phyloP scores from a whole-genome alignment of 2,888 invertebrate species.

The Sinotaia quadrata region DNA sequence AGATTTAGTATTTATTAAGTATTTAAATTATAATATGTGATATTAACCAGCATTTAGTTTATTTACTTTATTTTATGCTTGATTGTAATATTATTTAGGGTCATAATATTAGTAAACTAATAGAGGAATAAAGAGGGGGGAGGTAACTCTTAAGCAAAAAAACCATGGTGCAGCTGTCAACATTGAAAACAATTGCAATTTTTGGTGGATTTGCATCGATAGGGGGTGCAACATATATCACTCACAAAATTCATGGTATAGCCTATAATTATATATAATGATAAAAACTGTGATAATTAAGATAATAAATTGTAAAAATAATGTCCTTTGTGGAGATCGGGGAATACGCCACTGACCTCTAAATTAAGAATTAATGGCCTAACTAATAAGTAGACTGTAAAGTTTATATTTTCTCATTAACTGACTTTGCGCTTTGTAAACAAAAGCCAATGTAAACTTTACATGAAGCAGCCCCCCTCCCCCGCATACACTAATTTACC shows the following conservation, averaged over 20 bases:
- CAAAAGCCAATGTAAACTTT: no score
- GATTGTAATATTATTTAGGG: background rate
- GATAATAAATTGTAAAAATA: no score
- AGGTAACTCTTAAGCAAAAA: background rate
- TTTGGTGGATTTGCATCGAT: conserved; percentile 21
- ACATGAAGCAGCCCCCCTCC: no score
- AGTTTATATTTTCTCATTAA: background rate
- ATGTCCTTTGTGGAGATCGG: no score
- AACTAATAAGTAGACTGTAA: background rate
- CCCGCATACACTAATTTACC: no score
- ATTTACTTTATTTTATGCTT: background rate
- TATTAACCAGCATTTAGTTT: background rate
- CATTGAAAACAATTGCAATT: conserved; percentile 26
- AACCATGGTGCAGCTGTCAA: conserved; percentile 1
- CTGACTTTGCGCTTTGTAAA: no score
- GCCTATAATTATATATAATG: background rate
- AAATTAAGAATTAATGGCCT: background rate
- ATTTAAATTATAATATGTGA: no score
- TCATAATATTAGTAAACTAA: background rate
- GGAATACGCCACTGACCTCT: no score
- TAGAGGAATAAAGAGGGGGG: background rate
- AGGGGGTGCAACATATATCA: conserved; percentile 29
- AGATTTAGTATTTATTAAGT: background rate
- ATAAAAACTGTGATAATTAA: background rate
- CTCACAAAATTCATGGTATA: conserved; percentile 32